Percentiles rank a stretch among this genome's conserved stretches.
These are phyloP conservation scores for Callionymus lyra DNA, from an alignment of 2,113 vertebrate genomes.

Conservation along the genomic window DNA sequence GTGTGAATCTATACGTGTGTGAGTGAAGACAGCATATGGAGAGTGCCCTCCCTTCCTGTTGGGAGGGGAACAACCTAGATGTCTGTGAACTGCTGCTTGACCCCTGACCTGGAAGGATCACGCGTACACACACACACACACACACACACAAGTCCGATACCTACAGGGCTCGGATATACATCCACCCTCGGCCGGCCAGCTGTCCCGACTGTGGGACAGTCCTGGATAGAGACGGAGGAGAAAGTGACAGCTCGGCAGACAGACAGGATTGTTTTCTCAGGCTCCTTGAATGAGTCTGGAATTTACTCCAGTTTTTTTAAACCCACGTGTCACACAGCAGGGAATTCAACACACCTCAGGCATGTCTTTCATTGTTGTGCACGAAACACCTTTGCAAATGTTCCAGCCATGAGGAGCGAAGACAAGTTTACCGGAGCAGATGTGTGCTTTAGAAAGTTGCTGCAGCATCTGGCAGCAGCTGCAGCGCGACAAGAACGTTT, in stretches of 20 bases:
- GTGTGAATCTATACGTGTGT: slow-evolving; percentile 4
- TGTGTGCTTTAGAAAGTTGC: not conserved
- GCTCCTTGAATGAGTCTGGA: slow-evolving; percentile 32
- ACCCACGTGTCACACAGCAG: slow-evolving; percentile 46
- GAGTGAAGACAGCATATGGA: slow-evolving; percentile 71
- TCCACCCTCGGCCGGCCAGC: slow-evolving; percentile 45
- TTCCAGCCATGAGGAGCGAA: slow-evolving; percentile 6
- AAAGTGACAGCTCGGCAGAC: slow-evolving; percentile 30
- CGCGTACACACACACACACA: slow-evolving; percentile 46
- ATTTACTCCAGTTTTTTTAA: slow-evolving; percentile 36
- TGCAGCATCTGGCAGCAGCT: no score
- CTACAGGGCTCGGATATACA: slow-evolving; percentile 30
- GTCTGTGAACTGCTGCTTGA: slow-evolving; percentile 60
- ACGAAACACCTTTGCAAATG: slow-evolving; percentile 17
- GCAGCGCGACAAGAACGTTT: no score
- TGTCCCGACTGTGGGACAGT: slow-evolving; percentile 29
- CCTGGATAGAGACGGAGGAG: slow-evolving; percentile 39
- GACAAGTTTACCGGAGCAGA: slow-evolving; percentile 4
- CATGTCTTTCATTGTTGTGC: slow-evolving; percentile 16
- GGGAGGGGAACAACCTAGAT: slow-evolving; percentile 56
- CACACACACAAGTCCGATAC: slow-evolving; percentile 33
- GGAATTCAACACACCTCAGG: slow-evolving; percentile 39
- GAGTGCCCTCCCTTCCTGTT: slow-evolving; percentile 71
- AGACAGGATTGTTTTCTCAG: slow-evolving; percentile 50
- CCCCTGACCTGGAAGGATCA: slow-evolving; percentile 61